Conservation (phyloP, 1,140 invertebrate genomes). For the Cyrtorhinus lividipennis region DNA sequence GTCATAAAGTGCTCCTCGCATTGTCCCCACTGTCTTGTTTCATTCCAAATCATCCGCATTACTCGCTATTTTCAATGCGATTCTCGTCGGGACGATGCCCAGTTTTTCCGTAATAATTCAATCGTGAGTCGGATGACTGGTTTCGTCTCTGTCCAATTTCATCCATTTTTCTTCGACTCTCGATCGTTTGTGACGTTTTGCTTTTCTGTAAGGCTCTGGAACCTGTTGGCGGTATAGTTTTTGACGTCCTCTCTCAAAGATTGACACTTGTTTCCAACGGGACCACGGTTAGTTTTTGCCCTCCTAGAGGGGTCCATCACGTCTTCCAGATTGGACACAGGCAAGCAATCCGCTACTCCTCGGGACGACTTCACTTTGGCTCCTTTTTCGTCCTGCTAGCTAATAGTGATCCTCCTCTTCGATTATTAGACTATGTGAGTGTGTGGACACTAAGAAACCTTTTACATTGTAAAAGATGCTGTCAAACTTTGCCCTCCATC, state of each 20-base stretch:
- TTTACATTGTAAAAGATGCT: no score
- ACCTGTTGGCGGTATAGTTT: background rate
- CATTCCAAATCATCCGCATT: no score
- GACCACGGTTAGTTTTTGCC: slow-evolving; percentile 2
- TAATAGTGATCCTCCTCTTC: no score
- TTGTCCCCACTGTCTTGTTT: no score
- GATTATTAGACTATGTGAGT: no score
- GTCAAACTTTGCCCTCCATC: no score
- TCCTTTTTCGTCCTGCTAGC: no score
- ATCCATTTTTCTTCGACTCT: no score
- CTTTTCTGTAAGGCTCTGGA: background rate
- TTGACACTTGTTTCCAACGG: slow-evolving; percentile 8
- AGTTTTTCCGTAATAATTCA: slow-evolving; percentile 1
- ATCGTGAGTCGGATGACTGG: background rate
- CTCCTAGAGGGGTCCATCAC: slow-evolving; percentile 4
- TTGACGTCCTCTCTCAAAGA: slow-evolving; percentile 8
- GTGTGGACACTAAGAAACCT: no score
- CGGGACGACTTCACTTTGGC: background rate
- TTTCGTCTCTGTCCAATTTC: background rate
- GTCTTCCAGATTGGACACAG: slow-evolving; percentile 4
- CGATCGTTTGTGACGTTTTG: no score
- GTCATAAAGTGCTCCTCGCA: background rate
- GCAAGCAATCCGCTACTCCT: background rate
- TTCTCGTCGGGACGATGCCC: background rate
- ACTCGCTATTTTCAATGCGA: background rate